Percentiles rank a stretch among this genome's conserved stretches.
These are phyloP conservation scores for Pseudomyrmex flavicornis DNA, from an alignment of 1,140 invertebrate genomes.

Conservation along the genomic window DNA sequence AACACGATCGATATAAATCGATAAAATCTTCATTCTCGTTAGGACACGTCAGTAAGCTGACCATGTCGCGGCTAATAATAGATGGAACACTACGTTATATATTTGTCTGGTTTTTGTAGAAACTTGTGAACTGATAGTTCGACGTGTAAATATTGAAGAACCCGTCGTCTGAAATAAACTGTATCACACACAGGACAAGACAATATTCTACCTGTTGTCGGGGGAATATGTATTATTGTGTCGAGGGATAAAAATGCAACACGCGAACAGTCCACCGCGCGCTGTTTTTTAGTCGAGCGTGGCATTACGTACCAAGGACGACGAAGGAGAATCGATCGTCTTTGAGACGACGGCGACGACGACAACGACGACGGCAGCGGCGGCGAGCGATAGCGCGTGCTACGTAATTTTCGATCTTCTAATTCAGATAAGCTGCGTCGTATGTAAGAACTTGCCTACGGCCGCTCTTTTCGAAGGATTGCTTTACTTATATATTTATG, in stretches of 20 bases:
- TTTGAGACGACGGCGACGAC: too few species aligned
- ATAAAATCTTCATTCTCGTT: slow-evolving; percentile 13
- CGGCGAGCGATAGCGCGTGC: neutral
- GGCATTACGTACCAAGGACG: neutral
- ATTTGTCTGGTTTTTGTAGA: neutral
- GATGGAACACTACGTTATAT: slow-evolving; percentile 2
- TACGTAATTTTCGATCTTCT: slow-evolving; percentile 26
- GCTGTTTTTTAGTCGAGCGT: neutral
- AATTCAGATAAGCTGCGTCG: slow-evolving; percentile 38
- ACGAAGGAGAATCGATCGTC: slow-evolving; percentile 14
- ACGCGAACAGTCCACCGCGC: neutral
- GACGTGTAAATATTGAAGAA: slow-evolving; percentile 15
- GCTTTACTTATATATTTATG: neutral
- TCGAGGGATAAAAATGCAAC: slow-evolving; percentile 8
- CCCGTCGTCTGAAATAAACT: neutral
- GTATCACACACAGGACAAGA: too few species aligned
- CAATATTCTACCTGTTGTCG: neutral
- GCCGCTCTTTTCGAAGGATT: slow-evolving; percentile 32
- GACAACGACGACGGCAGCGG: neutral
- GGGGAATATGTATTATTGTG: slow-evolving; percentile 2
- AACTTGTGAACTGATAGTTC: neutral
- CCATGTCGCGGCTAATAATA: slow-evolving; percentile 26
- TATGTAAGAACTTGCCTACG: slow-evolving; percentile 25
- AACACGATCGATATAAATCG: neutral
- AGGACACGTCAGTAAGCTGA: neutral